phyloP scores from a whole-genome alignment of 2,797 vertebrate species.

The Sebastolobus alascanus region DNA sequence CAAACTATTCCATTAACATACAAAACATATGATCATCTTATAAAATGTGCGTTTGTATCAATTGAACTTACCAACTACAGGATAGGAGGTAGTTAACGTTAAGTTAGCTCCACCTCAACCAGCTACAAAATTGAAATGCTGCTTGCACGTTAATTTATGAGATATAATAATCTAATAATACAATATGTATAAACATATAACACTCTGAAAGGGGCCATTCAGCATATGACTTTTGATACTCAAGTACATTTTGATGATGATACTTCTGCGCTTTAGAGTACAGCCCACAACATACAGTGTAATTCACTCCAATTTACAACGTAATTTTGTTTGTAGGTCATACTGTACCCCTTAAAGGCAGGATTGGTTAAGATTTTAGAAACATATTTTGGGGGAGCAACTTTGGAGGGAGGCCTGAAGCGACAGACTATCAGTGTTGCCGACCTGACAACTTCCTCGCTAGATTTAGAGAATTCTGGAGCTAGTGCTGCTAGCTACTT shows the following conservation, averaged over 20 bases:
- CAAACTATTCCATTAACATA: neutral
- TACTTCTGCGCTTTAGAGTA: no score
- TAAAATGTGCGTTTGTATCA: neutral
- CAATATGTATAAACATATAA: neutral
- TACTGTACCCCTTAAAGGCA: neutral
- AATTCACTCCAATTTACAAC: neutral
- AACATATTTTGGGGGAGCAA: no score
- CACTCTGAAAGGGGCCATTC: neutral
- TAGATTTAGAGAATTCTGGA: no score
- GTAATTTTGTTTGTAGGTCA: neutral
- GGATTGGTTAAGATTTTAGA: no score
- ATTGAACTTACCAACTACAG: neutral
- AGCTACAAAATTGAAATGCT: neutral
- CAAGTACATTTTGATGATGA: neutral
- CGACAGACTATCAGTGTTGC: no score
- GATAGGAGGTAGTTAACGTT: neutral
- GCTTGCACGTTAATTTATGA: neutral
- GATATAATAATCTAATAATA: neutral
- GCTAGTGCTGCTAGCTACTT: no score
- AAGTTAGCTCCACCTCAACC: neutral
- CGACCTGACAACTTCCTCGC: no score
- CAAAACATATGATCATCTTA: neutral
- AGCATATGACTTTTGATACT: neutral
- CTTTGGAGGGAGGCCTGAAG: no score
- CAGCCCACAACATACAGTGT: no score